These are phyloP conservation scores for Crocuta crocuta DNA, from an alignment of 2,113 vertebrate genomes.

Conservation along the genomic window DNA sequence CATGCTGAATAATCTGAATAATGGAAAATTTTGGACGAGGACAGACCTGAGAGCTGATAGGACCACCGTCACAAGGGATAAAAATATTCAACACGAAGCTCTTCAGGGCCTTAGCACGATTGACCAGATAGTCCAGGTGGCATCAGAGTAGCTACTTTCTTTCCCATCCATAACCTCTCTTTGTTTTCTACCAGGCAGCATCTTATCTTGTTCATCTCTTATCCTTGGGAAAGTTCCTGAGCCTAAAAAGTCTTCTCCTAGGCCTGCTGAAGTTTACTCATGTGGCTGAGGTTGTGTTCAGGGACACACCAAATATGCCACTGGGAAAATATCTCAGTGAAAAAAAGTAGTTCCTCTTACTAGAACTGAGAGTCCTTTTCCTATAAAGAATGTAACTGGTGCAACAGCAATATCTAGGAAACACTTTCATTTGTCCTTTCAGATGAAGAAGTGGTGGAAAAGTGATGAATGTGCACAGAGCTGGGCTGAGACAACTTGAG, in stretches of 20 bases:
- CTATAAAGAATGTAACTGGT: neutral
- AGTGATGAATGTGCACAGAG: neutral
- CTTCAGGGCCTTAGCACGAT: neutral
- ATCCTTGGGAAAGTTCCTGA: neutral
- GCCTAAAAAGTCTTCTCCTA: neutral
- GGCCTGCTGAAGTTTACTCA: neutral
- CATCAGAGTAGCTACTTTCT: neutral
- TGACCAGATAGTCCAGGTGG: neutral
- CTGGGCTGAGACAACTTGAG: constrained; percentile 32
- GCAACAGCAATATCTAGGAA: constrained; percentile 62
- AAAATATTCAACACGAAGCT: neutral
- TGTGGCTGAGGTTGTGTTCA: constrained; percentile 23
- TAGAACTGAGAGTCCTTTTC: neutral
- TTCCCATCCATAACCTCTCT: neutral
- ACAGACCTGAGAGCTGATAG: neutral
- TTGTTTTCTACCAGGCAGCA: neutral
- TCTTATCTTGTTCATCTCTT: neutral
- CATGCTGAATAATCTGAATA: neutral
- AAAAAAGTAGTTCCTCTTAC: constrained; percentile 15
- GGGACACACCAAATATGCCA: neutral
- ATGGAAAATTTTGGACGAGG: neutral
- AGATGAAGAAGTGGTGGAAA: constrained; percentile 61
- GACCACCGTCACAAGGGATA: neutral
- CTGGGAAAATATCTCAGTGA: constrained; percentile 53
- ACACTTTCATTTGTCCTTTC: constrained; percentile 32